These are phyloP conservation scores for Protobothrops mucrosquamatus DNA, from an alignment of 2,113 vertebrate species.

Conservation along the genomic window DNA sequence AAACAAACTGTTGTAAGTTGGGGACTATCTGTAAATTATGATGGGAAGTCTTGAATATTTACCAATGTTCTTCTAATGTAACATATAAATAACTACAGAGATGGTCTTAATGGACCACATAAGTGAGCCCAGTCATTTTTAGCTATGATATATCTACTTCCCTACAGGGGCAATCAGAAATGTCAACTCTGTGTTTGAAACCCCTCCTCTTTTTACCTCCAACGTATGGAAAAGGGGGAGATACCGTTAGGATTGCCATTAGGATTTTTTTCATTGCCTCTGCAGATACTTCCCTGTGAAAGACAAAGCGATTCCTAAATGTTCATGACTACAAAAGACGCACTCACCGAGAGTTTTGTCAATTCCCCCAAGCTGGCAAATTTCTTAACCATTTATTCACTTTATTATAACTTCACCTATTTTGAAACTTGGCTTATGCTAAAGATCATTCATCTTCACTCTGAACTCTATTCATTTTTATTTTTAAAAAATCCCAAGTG, in stretches of 20 bases:
- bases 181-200: background rate
- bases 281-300: background rate
- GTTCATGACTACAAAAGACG: background rate
- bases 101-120: background rate
- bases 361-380: constrained; percentile 26
- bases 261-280: background rate
- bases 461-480: constrained; percentile 50
- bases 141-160: constrained; percentile 1
- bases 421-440: constrained; percentile 17
- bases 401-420: constrained; percentile 32
- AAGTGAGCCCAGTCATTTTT: constrained; percentile 12
- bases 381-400: too few relatives aligned
- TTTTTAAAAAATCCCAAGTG: constrained; percentile 40
- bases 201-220: background rate
- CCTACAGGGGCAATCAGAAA: background rate
- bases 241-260: background rate
- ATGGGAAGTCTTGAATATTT: background rate
- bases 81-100: background rate
- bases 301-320: background rate
- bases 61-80: background rate
- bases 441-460: constrained; percentile 48
- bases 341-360: background rate
- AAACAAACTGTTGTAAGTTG: too few relatives aligned
- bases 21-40: too few relatives aligned
- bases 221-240: background rate